These are phyloP conservation scores for Melanerpes formicivorus DNA, from an alignment of 2,113 vertebrate species.

Conservation along the genomic window DNA sequence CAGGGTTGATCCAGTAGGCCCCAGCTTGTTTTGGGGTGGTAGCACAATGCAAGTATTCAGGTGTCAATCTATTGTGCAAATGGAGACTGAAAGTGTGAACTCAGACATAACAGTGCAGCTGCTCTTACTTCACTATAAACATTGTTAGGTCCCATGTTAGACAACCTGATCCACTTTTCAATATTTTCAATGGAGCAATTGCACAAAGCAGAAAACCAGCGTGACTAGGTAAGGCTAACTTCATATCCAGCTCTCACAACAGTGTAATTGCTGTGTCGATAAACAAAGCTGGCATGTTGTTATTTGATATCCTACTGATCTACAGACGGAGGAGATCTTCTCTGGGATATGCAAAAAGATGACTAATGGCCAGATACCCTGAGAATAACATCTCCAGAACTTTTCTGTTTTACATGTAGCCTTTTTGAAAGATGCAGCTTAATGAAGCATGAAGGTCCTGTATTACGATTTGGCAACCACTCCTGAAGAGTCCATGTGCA, in stretches of 20 bases:
- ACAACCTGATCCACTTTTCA: not conserved
- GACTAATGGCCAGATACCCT: not conserved
- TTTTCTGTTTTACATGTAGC: not conserved
- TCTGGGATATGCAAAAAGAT: not conserved
- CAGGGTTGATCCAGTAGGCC: not conserved
- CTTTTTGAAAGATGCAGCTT: not conserved
- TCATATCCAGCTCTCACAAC: not conserved
- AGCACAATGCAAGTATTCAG: not conserved
- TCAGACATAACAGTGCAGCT: not conserved
- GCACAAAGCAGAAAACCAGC: not conserved
- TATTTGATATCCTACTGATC: not conserved
- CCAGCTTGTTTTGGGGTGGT: not conserved
- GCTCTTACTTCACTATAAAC: not conserved
- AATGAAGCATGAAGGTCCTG: not conserved
- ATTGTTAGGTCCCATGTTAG: not conserved
- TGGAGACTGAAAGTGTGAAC: too few species aligned
- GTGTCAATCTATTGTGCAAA: not conserved
- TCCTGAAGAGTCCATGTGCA: not conserved
- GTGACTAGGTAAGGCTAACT: not conserved
- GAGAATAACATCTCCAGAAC: not conserved
- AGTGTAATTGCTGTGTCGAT: not conserved
- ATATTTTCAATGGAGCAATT: not conserved
- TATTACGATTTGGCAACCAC: not conserved
- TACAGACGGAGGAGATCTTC: not conserved
- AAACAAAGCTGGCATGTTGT: not conserved